These are phyloP conservation scores for Emydura subglobosa DNA, from an alignment of 2,113 vertebrate species.

Conservation along the genomic window DNA sequence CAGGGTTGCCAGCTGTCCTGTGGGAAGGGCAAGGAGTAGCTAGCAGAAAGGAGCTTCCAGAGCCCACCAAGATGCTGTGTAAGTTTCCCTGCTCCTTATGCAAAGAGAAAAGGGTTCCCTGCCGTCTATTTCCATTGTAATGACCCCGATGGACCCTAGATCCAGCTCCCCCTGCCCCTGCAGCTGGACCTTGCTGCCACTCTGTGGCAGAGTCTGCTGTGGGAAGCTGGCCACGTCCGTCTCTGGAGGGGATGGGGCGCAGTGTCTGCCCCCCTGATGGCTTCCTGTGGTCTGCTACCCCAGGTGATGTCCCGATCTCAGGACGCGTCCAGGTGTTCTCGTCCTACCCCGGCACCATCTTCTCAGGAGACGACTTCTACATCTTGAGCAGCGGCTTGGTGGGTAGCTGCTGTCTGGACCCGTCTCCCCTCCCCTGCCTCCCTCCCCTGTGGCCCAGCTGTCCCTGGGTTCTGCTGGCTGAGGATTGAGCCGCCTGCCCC, in stretches of 20 bases:
- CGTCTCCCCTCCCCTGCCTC: neutral
- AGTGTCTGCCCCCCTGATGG: neutral
- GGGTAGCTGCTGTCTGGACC: constrained; percentile 58
- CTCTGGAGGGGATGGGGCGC: neutral
- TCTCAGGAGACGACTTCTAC: constrained; percentile 96
- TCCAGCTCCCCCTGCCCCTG: neutral
- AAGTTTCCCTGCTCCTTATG: neutral
- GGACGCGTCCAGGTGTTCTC: constrained; percentile 89
- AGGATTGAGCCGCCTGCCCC: fast-evolving
- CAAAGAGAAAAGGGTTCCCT: neutral
- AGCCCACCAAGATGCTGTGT: neutral
- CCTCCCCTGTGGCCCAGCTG: too few species aligned
- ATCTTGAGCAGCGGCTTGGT: constrained; percentile 94
- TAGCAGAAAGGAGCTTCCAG: too few species aligned
- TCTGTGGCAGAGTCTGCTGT: neutral
- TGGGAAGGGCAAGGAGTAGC: neutral
- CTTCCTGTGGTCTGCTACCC: neutral
- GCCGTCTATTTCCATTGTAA: too few species aligned
- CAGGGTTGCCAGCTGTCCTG: neutral
- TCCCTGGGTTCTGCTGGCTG: fast-evolving
- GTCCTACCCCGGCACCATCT: constrained; percentile 93
- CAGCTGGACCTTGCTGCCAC: too few species aligned
- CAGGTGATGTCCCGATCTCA: constrained; percentile 80
- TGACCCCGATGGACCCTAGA: too few species aligned
- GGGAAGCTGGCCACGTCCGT: too few species aligned